Evolutionary conservation across 2,113 vertebrate species (phyloP).

Genomic region (Paraplagusia blochii): DNA sequence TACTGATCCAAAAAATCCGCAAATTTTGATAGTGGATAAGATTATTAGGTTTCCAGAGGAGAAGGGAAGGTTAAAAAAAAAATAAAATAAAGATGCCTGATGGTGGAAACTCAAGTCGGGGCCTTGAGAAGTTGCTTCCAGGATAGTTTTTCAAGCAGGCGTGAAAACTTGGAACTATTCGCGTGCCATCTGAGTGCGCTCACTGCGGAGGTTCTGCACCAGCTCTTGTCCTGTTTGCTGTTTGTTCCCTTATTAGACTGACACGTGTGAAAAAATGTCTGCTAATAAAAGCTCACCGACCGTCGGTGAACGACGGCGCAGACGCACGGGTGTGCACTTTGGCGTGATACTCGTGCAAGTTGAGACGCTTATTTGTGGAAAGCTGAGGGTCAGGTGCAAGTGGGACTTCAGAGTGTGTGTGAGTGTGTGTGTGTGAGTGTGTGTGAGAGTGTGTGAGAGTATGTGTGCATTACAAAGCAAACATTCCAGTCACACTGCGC

Average conservation of each 20-base stretch:
- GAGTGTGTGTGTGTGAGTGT: background rate
- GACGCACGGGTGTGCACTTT: constrained; percentile 32
- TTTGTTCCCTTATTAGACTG: constrained; percentile 7
- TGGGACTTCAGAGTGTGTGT: constrained; percentile 8
- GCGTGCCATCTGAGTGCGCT: constrained; percentile 4
- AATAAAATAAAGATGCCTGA: background rate
- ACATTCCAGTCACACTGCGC: too few species aligned
- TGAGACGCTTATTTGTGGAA: constrained; percentile 46
- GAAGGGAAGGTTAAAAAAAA: background rate
- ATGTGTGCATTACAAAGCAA: background rate
- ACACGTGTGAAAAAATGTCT: constrained; percentile 11
- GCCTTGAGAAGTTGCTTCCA: constrained; percentile 22
- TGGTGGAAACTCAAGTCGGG: constrained; percentile 24
- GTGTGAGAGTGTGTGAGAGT: too few species aligned
- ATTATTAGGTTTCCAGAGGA: background rate
- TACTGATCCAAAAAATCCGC: background rate
- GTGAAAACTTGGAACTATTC: constrained; percentile 13
- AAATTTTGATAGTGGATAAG: background rate
- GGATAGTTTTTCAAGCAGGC: constrained; percentile 19
- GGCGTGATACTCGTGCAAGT: constrained; percentile 35
- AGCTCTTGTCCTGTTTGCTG: constrained; percentile 2
- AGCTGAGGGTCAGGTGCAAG: constrained; percentile 47
- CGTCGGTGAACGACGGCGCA: constrained; percentile 5
- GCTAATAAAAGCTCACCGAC: constrained; percentile 9
- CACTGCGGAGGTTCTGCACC: constrained; percentile 5